Base-by-base conservation (phyloP, 2,113 vertebrate species). In the Lampris megalopsis region DNA sequence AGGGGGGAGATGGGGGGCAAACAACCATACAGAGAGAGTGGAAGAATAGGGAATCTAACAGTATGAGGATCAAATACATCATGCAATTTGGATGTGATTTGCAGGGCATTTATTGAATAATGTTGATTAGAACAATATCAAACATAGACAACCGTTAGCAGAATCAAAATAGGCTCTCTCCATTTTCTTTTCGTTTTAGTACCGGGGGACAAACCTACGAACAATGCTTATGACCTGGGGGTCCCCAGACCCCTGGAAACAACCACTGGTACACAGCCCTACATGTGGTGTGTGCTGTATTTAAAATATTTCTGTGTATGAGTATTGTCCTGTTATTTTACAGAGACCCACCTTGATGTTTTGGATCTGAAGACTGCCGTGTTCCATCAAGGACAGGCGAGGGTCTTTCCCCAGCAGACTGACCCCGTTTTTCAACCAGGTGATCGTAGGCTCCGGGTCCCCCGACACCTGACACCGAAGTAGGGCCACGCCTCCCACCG, bases 351-450 rank as follows among this genome's bases (percentile, higher is more conserved):
- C 97, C 94, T 88, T 92, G 83, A 97, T 92, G 13, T 77, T 93
- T 87, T 96, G 96, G 90, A 99, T 98, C 90, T 97, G 97, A 49
- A 99, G 91, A 0, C 96, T 97, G 5, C 97, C 97, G 73, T 96
- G 95, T n/a, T 97, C 97, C 71, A 96, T 95, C 11, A 99, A 93
- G 13, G 95, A 96, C 56, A 95, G 94, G 10, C 97, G 93, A 4
- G 94, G 83, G 81, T 98, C 97, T 87, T 96, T 95, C 71, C 95
- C 95, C 75, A 97, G 93, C 73, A 98, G 96, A 76, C 94, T 96
- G 87, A 94, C 96, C 6, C 97, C 96, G 37, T 98, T 97, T 86
- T 98, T 99, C 57, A 95, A 79, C 97, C 97, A 99, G 88, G 95
- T 96, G 84, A 99, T 95, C 9, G 95, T 91, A 40, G 97, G 97